Evolutionary conservation across 1,140 invertebrate genomes (phyloP).

Genomic region (Samia ricini): DNA sequence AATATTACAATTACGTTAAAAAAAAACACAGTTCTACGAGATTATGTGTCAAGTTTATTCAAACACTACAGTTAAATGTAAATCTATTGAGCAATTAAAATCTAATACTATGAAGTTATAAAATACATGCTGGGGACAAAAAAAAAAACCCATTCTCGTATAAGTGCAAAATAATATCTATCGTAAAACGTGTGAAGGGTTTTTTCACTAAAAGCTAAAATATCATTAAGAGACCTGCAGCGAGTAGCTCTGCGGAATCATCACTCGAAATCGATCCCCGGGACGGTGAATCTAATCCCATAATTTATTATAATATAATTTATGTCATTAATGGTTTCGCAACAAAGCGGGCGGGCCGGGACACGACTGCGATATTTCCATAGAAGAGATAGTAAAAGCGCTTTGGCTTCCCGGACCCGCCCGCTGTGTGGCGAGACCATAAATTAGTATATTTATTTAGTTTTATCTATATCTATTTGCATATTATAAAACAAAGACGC

Average conservation of each 20-base stretch:
- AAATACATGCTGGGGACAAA: slow-evolving; percentile 23
- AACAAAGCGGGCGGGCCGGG: no score
- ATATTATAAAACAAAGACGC: no score
- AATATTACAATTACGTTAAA: neutral
- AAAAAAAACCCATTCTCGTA: slow-evolving; percentile 25
- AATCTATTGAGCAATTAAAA: neutral
- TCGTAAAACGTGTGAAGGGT: slow-evolving; percentile 21
- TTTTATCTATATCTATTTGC: no score
- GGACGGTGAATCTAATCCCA: slow-evolving; percentile 72
- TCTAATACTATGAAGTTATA: slow-evolving; percentile 11
- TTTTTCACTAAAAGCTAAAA: slow-evolving; percentile 39
- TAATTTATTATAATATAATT: slow-evolving; percentile 25
- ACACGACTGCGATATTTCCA: no score
- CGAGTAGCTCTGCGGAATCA: slow-evolving; percentile 68
- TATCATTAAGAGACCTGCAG: slow-evolving; percentile 54
- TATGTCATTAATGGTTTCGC: no score
- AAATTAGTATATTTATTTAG: no score
- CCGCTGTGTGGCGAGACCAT: no score
- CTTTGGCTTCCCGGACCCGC: no score
- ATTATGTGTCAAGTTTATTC: no score
- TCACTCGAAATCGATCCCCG: slow-evolving; percentile 72
- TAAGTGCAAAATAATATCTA: slow-evolving; percentile 9
- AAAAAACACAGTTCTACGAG: neutral
- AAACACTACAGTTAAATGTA: neutral
- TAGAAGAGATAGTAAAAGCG: no score